Percentiles rank a stretch among this genome's conserved stretches.
Evolutionary conservation across 2,797 vertebrate genomes (phyloP).

Genomic region (Onychomys leucogaster): DNA sequence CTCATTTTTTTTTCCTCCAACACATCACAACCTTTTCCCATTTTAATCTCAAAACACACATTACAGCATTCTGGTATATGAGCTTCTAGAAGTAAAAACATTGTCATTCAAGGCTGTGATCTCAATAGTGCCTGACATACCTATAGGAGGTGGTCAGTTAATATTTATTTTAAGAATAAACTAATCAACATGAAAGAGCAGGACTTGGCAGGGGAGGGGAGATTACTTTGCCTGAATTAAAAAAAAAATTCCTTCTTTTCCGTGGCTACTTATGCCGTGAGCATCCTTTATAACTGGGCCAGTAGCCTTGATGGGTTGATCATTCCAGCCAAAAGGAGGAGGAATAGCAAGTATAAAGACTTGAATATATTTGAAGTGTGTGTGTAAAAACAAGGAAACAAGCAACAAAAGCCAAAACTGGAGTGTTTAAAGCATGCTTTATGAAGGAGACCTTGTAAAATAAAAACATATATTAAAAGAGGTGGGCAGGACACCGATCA

Average conservation of each 20-base stretch:
- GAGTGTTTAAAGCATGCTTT: not conserved
- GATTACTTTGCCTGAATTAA: not conserved
- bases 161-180: not conserved
- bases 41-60: not conserved
- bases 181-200: not conserved
- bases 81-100: not conserved
- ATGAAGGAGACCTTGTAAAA: not conserved
- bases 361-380: not conserved
- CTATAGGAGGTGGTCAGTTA: not conserved
- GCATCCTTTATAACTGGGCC: no score
- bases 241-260: not conserved
- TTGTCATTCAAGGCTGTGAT: not conserved
- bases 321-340: not conserved
- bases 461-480: not conserved
- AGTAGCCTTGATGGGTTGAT: no score
- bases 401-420: not conserved
- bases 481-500: not conserved
- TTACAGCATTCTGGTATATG: not conserved
- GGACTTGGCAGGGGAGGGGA: not conserved
- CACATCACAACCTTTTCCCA: not conserved
- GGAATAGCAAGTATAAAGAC: not conserved
- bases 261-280: not conserved
- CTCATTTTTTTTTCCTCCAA: not conserved
- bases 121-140: not conserved
- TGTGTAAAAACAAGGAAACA: not conserved